phyloP scores from a whole-genome alignment of 2,888 invertebrate genomes.

The Ptychoptera contaminata region DNA sequence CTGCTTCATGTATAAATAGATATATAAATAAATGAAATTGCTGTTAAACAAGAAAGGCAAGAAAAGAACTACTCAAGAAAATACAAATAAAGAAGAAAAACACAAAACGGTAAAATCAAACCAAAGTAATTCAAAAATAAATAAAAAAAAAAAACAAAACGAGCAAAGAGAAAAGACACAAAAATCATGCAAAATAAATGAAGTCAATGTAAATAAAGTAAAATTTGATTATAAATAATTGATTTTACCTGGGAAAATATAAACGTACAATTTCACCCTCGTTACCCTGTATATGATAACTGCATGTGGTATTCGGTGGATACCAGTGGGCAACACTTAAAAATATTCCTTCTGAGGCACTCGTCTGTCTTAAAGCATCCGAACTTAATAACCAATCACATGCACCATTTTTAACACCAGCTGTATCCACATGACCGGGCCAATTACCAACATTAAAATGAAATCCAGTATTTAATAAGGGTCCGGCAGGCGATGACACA shows the following conservation, averaged over 20 bases:
- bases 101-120: neutral
- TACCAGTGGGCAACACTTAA: slow-evolving; percentile 89
- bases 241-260: slow-evolving; percentile 68
- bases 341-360: slow-evolving; percentile 77
- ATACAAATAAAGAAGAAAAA: neutral
- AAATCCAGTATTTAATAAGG: slow-evolving; percentile 80
- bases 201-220: neutral
- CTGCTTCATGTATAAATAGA: no score
- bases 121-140: neutral
- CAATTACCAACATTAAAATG: slow-evolving; percentile 91
- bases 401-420: slow-evolving; percentile 69
- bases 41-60: slow-evolving; percentile 12
- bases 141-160: neutral
- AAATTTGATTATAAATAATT: neutral
- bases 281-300: slow-evolving; percentile 75
- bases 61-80: slow-evolving; percentile 21
- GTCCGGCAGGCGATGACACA: slow-evolving; percentile 77
- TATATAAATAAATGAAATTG: no score
- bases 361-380: slow-evolving; percentile 58
- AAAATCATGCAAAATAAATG: neutral
- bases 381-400: slow-evolving; percentile 82
- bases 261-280: slow-evolving; percentile 75
- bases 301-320: slow-evolving; percentile 82
- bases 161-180: neutral
- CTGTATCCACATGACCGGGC: slow-evolving; percentile 84